Evolutionary conservation across 2,113 vertebrate genomes (phyloP), one percentile per base, ranked within the genome.

Genomic region (Aspidoscelis tigris): DNA sequence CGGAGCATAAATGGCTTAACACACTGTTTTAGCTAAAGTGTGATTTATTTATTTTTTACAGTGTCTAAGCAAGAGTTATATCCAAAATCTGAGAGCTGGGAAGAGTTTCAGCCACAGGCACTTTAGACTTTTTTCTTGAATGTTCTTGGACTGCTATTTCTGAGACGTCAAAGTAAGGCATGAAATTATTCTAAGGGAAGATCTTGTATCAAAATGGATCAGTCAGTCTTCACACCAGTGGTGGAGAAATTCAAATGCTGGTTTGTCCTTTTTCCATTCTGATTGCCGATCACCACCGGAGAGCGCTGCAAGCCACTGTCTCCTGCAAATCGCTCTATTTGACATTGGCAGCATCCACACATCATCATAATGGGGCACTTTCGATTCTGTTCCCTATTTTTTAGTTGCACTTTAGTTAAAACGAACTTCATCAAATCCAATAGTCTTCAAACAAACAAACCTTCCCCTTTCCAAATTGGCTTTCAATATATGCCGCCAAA

Each of bases 401-500:
- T 10, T 82, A 71, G 6, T 18, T 90, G 84, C 80, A 71, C 47
- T 71, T 83, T 44, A 21, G 4, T 20, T 47, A 14, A 74, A 6
- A 22, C 7, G 26, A 33, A 50, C 22, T 50, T 64, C 41, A 80
- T 18, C n/a, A 73, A 88, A 68, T 43, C 80, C 66, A 64, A 85
- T 69, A 88, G 14, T 58, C 14, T 11, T 58, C 3, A 14, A 58
- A 58, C 7, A 58, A 58, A 58, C 9, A 76, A 73, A 21, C 20
- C 20, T 41, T 88, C 65, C 22, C 83, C 86, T 88, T 64, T 61
- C 84, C 61, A 84, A 50, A 78, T 43, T 72, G 65, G 61, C 85
- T 88, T 44, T 89, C 81, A 89, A 74, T 33, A 50, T 14, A 87
- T 85, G 66, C 43, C 83, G 9, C 12, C 10, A n/a, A 69, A 88